phyloP scores from a whole-genome alignment of 2,888 invertebrate species.

The Ametastegia equiseti region DNA sequence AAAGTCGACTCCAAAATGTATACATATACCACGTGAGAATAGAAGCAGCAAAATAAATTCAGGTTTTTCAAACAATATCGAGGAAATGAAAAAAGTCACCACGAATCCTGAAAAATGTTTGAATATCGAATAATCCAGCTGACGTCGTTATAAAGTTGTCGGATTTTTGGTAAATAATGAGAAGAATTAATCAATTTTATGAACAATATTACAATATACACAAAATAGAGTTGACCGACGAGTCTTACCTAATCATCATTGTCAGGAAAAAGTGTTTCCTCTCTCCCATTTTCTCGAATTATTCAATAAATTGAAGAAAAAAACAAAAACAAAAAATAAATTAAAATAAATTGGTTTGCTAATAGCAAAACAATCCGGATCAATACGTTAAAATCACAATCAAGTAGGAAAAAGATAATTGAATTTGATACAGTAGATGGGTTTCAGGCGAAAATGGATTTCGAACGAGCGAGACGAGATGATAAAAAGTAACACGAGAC shows the following conservation, averaged over 20 bases:
- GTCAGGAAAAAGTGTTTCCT: constrained; percentile 14
- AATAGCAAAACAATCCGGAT: no score
- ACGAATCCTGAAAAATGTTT: not conserved
- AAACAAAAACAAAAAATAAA: no score
- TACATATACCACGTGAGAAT: not conserved
- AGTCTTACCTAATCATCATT: constrained; percentile 7
- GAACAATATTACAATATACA: constrained; percentile 6
- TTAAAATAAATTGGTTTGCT: no score
- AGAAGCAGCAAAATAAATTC: not conserved
- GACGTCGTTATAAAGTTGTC: not conserved
- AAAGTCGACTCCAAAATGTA: not conserved
- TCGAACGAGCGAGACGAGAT: not conserved
- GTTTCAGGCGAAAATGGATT: not conserved
- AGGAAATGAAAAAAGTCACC: not conserved
- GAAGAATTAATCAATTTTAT: not conserved
- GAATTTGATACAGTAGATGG: no score
- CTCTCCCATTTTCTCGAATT: not conserved
- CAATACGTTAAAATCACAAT: no score
- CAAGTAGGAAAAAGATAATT: no score
- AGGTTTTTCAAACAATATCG: no score
- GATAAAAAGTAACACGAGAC: no score
- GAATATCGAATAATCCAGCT: not conserved
- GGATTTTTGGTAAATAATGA: not conserved
- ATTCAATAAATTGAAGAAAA: no score
- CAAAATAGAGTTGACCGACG: constrained; percentile 10